Evolutionary conservation across 2,888 invertebrate species (phyloP), one percentile per base, ranked within the genome.

Genomic region (Omphaloscelis lunosa): DNA sequence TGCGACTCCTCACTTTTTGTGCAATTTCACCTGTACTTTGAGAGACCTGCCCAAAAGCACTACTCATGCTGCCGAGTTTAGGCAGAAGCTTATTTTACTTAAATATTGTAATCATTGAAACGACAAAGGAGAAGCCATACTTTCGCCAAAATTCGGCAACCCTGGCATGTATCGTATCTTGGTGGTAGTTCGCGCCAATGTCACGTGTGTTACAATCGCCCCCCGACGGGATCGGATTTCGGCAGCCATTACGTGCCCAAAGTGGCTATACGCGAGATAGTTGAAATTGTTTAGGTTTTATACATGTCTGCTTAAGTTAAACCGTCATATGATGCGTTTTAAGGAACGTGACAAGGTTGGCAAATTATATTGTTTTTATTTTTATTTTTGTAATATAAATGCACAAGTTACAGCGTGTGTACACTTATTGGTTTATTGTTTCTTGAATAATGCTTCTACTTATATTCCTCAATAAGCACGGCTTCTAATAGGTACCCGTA

Each of bases 211-310:
- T 78, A 77, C 86, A 86, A 87, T 85, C 89, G 77, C 84, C 88
- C 87, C 86, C 85, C 88, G 70, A 85, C 85, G 83, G 83, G 80
- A 88, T 88, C 89, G 86, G 88, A 91, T 91, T 90, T 86, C 90
- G 85, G 84, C 79, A 34, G 81, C 85, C 89, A 90, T 91, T 90
- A 90, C 86, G 86, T 80, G 80, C 87, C 80, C 78, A 88, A 88
- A 90, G 86, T 87, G 87, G 84, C 87, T 85, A 82, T 83, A 82
- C 77, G 74, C 75, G 84, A 85, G 90, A 90, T 88, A 89, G 87
- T 87, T 87, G 83, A 80, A 86, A 87, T 87, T 88, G 88, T 86
- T 89, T 87, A 86, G 80, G 85, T 80, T 86, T 85, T 82, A 85
- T 85, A 83, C 85, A 84, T 83, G 80, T 84, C 81, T 85, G 72